A percentile compares a stretch with the other conserved stretches of the same genome.
phyloP scores from a whole-genome alignment of 1,140 invertebrate genomes.

The Drosophila parabipectinata region DNA sequence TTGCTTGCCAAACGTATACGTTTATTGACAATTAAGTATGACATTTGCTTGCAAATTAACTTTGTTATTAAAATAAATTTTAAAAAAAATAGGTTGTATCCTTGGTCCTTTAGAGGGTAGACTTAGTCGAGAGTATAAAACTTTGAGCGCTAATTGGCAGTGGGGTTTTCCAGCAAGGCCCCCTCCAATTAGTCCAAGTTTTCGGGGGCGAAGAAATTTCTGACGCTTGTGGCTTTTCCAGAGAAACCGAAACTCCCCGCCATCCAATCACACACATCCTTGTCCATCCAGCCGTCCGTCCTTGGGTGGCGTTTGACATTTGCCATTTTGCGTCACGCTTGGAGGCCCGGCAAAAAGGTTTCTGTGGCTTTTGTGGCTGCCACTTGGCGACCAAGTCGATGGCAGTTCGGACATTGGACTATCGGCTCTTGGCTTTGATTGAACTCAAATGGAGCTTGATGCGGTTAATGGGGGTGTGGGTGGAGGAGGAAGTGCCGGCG shows the following conservation, averaged over 20 bases:
- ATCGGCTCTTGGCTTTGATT: slow-evolving; percentile 62
- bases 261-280: slow-evolving; percentile 4
- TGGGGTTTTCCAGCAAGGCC: slow-evolving; percentile 30
- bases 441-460: slow-evolving; percentile 68
- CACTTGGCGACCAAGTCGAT: slow-evolving; percentile 61
- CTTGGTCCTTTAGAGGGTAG: no score
- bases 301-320: slow-evolving; percentile 50
- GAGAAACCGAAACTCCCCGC: slow-evolving; percentile 34
- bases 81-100: neutral
- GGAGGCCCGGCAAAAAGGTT: slow-evolving; percentile 49
- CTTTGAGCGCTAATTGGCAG: slow-evolving; percentile 52
- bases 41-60: slow-evolving; percentile 37
- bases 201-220: slow-evolving; percentile 25
- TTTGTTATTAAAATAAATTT: slow-evolving; percentile 13
- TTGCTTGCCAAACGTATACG: slow-evolving; percentile 29
- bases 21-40: slow-evolving; percentile 37
- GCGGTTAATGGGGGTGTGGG: slow-evolving; percentile 44
- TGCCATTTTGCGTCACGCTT: slow-evolving; percentile 57
- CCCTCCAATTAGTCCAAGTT: slow-evolving; percentile 66
- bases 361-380: slow-evolving; percentile 68
- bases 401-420: slow-evolving; percentile 27
- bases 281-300: slow-evolving; percentile 13
- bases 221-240: slow-evolving; percentile 53
- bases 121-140: neutral
- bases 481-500: neutral